phyloP scores from a whole-genome alignment of 2,888 invertebrate species.

The Plagiodera versicolora region DNA sequence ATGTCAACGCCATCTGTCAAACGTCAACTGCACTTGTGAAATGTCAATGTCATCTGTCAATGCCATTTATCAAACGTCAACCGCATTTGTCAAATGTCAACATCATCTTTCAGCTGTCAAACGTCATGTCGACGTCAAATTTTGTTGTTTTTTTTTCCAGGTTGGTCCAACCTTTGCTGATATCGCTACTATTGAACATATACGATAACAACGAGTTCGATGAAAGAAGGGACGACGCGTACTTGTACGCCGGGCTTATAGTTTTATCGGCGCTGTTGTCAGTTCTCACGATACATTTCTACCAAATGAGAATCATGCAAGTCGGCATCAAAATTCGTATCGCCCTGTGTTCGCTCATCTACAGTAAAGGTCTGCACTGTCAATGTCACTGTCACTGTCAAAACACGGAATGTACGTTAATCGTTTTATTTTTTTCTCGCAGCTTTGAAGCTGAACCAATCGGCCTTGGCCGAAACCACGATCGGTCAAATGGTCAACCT shows the following conservation, averaged over 20 bases:
- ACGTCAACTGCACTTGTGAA: too few species aligned
- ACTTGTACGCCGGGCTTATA: conserved; percentile 73
- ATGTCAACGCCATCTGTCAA: too few species aligned
- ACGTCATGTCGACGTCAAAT: too few species aligned
- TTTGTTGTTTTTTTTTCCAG: conserved; percentile 6
- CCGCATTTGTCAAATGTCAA: too few species aligned
- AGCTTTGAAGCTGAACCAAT: conserved; percentile 66
- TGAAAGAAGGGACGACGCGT: conserved; percentile 27
- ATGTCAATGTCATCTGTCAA: too few species aligned
- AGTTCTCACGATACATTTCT: conserved; percentile 69
- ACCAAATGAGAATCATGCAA: conserved; percentile 82
- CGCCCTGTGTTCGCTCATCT: conserved; percentile 19
- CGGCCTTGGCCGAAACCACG: conserved; percentile 80
- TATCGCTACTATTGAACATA: conserved; percentile 12
- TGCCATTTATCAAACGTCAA: too few species aligned
- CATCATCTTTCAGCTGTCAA: too few species aligned
- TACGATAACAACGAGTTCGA: conserved; percentile 8
- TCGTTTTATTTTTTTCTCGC: too few species aligned
- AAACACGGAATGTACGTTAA: too few species aligned
- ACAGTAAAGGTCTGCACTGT: conserved; percentile 57
- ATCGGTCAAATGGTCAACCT: conserved; percentile 61
- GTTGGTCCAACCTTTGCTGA: conserved; percentile 18
- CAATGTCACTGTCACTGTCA: too few species aligned
- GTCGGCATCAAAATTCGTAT: conserved; percentile 80
- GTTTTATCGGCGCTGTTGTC: conserved; percentile 70